Evolutionary conservation across 2,113 vertebrate species (phyloP).

Genomic region (Echinops telfairi): DNA sequence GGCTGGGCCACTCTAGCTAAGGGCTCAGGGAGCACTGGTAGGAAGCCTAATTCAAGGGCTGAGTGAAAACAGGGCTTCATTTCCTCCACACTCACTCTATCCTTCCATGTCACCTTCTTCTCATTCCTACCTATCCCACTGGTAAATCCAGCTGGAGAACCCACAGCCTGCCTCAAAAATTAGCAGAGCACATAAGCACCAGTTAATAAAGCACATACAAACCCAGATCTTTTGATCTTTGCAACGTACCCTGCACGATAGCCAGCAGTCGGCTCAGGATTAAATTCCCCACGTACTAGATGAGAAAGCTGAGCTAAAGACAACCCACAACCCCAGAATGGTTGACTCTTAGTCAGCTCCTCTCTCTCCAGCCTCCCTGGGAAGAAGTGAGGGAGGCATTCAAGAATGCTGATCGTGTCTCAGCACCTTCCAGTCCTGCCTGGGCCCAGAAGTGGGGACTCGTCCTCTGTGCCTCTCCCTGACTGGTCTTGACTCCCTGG

Average conservation of each 20-base stretch:
- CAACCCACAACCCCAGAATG: background rate
- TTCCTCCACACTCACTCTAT: background rate
- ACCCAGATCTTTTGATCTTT: background rate
- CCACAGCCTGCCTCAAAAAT: background rate
- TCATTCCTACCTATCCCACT: background rate
- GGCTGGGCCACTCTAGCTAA: background rate
- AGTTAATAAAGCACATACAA: background rate
- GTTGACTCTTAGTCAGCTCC: background rate
- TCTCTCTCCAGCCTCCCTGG: background rate
- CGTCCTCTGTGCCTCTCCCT: background rate
- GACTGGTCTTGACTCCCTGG: background rate
- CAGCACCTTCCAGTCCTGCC: background rate
- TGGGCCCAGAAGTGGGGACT: background rate
- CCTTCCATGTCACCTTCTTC: background rate
- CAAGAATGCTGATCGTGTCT: background rate
- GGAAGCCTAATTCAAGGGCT: background rate
- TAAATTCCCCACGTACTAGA: background rate
- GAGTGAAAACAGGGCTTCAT: background rate
- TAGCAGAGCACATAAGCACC: background rate
- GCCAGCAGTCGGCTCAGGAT: background rate
- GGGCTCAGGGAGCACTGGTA: background rate
- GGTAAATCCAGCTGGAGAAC: background rate
- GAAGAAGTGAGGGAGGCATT: background rate
- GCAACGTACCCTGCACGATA: background rate
- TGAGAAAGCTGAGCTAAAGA: background rate